A percentile compares a stretch with the other conserved stretches of the same genome.
Evolutionary conservation across 2,888 invertebrate species (phyloP).

Genomic region (Cantharis lateralis): DNA sequence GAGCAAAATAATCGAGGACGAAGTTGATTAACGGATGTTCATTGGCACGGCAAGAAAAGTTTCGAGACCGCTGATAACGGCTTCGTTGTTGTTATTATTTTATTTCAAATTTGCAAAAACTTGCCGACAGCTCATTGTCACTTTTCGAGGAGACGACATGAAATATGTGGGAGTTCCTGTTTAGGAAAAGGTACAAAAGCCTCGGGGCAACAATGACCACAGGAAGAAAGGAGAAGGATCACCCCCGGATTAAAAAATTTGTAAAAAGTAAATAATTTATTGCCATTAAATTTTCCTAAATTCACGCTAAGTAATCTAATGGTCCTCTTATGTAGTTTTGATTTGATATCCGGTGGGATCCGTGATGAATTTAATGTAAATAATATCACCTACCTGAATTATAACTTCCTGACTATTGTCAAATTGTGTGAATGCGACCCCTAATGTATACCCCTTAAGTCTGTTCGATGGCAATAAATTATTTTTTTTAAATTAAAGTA

Average conservation of each 20-base stretch:
- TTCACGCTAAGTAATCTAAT: conserved; percentile 11
- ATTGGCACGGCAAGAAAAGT: neutral
- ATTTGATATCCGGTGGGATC: conserved; percentile 30
- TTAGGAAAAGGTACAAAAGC: neutral
- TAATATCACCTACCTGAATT: conserved; percentile 30
- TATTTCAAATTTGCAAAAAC: neutral
- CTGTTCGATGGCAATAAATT: neutral
- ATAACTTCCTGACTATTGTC: conserved; percentile 27
- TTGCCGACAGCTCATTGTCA: neutral
- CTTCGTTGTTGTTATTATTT: neutral
- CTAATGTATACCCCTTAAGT: neutral
- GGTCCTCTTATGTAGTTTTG: conserved; percentile 2
- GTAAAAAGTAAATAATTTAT: conserved; percentile 13
- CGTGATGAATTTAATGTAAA: conserved; percentile 34
- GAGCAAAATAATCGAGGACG: conserved; percentile 45
- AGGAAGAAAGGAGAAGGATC: neutral
- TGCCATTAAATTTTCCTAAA: conserved; percentile 14
- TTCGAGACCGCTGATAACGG: neutral
- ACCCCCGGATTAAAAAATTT: neutral
- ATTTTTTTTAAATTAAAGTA: neutral
- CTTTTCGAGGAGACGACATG: conserved; percentile 4
- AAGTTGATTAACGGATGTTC: conserved; percentile 38
- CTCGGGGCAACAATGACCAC: neutral
- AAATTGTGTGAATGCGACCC: neutral
- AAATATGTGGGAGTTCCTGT: conserved; percentile 33